Percentiles rank a stretch among this genome's conserved stretches.
phyloP scores from a whole-genome alignment of 1,140 invertebrate species.

The Caenorhabditis inopinata region DNA sequence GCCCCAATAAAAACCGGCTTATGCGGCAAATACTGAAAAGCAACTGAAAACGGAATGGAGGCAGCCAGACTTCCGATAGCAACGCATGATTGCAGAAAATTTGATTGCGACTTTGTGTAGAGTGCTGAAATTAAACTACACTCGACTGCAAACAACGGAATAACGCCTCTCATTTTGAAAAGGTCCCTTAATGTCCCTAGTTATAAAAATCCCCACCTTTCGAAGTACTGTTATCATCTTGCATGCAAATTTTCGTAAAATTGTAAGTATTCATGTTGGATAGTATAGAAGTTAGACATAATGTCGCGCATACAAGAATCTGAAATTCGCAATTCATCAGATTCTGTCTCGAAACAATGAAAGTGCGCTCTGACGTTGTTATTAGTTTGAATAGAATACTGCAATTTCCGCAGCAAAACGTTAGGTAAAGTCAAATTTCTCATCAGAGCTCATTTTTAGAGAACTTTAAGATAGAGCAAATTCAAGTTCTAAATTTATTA shows the following conservation, averaged over 20 bases:
- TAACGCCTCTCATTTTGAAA: background rate
- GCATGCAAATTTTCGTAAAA: conserved; percentile 29
- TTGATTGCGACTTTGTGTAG: background rate
- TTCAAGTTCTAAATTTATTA: no score
- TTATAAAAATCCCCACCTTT: background rate
- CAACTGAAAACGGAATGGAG: background rate
- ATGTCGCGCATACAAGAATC: conserved; percentile 7
- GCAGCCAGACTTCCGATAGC: conserved; percentile 6
- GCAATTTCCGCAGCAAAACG: no score
- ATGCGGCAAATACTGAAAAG: conserved; percentile 13
- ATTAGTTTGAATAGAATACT: no score
- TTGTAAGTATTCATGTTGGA: conserved; percentile 34
- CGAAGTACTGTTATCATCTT: background rate
- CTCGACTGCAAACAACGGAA: background rate
- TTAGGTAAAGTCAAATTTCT: no score
- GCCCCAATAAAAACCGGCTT: background rate
- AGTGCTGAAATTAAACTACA: background rate
- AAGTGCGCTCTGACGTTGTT: no score
- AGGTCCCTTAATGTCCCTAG: background rate
- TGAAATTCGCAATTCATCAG: no score
- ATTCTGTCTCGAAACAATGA: no score
- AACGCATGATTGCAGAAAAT: background rate
- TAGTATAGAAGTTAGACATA: conserved; percentile 16
- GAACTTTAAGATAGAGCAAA: no score
- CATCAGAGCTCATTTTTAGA: background rate